These are phyloP conservation scores for Panorpa germanica DNA, from an alignment of 2,888 invertebrate species.

Conservation along the genomic window DNA sequence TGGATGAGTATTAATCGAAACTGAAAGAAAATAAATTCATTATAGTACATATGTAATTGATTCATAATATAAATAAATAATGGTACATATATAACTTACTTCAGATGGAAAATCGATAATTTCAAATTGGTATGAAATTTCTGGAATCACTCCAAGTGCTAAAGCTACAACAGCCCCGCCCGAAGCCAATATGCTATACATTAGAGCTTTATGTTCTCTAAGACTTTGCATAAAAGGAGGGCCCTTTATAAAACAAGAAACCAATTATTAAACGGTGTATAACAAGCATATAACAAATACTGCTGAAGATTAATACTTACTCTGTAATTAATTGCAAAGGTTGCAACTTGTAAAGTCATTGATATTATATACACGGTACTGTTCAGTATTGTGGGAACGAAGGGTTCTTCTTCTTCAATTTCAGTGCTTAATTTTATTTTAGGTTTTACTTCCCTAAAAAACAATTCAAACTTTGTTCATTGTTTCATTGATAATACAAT, in stretches of 20 bases:
- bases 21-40: slow-evolving; percentile 35
- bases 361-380: slow-evolving; percentile 98
- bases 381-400: slow-evolving; percentile 87
- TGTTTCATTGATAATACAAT: slow-evolving; percentile 1
- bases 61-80: slow-evolving; percentile 2
- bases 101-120: slow-evolving; percentile 85
- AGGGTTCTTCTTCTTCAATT: slow-evolving; percentile 58
- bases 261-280: slow-evolving; percentile 5
- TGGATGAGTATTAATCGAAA: slow-evolving; percentile 72
- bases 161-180: slow-evolving; percentile 66
- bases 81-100: slow-evolving; percentile 33
- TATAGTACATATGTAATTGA: background rate
- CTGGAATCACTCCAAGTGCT: slow-evolving; percentile 69
- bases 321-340: slow-evolving; percentile 98
- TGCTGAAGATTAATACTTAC: slow-evolving; percentile 29
- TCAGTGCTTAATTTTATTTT: slow-evolving; percentile 35
- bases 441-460: slow-evolving; percentile 34
- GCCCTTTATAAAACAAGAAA: slow-evolving; percentile 41
- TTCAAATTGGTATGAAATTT: slow-evolving; percentile 78
- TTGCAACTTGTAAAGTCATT: slow-evolving; percentile 91
- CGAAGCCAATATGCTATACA: slow-evolving; percentile 78
- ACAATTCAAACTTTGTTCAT: slow-evolving; percentile 4
- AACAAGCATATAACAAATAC: slow-evolving; percentile 4
- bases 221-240: slow-evolving; percentile 98
- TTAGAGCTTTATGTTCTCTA: slow-evolving; percentile 72